Conservation (phyloP, 2,888 invertebrate genomes). For the Harmothoe impar region DNA sequence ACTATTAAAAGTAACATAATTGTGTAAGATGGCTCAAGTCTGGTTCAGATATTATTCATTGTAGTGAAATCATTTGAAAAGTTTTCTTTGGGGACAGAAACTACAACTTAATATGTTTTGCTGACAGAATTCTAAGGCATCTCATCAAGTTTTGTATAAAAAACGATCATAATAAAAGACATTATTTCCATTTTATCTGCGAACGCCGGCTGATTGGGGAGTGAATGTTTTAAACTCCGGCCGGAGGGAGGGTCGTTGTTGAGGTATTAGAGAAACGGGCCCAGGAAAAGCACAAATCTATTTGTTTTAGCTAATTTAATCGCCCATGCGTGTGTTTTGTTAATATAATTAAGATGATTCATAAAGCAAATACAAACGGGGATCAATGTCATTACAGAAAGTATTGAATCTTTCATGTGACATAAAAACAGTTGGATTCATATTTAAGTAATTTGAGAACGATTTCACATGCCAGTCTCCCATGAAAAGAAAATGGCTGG, state of each 20-base stretch:
- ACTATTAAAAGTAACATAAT: too few species aligned
- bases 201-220: not conserved
- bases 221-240: not conserved
- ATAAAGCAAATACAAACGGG: not conserved
- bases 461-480: too few species aligned
- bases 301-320: conserved; percentile 27
- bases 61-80: too few species aligned
- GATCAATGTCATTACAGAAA: not conserved
- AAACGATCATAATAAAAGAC: not conserved
- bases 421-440: too few species aligned
- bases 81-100: too few species aligned
- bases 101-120: too few species aligned
- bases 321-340: not conserved
- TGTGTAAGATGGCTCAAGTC: too few species aligned
- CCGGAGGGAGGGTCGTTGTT: not conserved
- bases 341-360: not conserved
- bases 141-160: not conserved
- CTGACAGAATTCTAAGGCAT: not conserved
- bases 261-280: not conserved
- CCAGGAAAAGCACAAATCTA: not conserved
- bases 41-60: too few species aligned
- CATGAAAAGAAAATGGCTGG: too few species aligned
- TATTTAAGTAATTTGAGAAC: too few species aligned
- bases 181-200: conserved; percentile 5
- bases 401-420: not conserved